Evolutionary conservation across 2,113 vertebrate species (phyloP).

Genomic region (Sinocyclocheilus anophthalmus): DNA sequence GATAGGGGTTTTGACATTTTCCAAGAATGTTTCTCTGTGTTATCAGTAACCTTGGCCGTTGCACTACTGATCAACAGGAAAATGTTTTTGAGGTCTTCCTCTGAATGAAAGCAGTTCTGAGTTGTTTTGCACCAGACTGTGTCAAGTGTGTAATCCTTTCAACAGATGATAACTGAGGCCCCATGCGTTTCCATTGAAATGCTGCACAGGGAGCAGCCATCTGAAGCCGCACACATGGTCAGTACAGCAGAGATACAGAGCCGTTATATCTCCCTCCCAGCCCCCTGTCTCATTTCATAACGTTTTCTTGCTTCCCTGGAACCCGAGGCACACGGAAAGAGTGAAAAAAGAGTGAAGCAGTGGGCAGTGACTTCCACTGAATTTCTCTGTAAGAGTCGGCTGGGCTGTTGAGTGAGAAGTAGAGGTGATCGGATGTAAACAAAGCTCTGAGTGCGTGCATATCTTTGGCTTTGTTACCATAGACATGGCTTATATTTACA

Average conservation of each 20-base stretch:
- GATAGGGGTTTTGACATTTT: slow-evolving; percentile 4
- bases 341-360: not conserved
- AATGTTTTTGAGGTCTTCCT: not conserved
- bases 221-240: slow-evolving; percentile 1
- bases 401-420: not conserved
- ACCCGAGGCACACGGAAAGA: slow-evolving; percentile 58
- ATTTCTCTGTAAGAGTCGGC: slow-evolving; percentile 41
- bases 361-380: slow-evolving; percentile 55
- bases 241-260: not conserved
- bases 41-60: slow-evolving; percentile 14
- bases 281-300: not conserved
- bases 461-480: slow-evolving; percentile 46
- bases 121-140: not conserved
- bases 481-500: slow-evolving; percentile 47
- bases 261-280: not conserved
- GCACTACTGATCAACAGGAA: not conserved
- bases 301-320: slow-evolving; percentile 59
- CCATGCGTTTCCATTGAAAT: slow-evolving; percentile 11
- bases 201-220: not conserved
- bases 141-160: not conserved
- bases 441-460: slow-evolving; percentile 21
- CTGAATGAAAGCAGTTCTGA: not conserved
- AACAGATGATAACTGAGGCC: slow-evolving; percentile 1
- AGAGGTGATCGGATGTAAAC: slow-evolving; percentile 36
- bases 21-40: not conserved